These are phyloP conservation scores for Isichthys henryi DNA, from an alignment of 2,113 vertebrate species.

Conservation along the genomic window DNA sequence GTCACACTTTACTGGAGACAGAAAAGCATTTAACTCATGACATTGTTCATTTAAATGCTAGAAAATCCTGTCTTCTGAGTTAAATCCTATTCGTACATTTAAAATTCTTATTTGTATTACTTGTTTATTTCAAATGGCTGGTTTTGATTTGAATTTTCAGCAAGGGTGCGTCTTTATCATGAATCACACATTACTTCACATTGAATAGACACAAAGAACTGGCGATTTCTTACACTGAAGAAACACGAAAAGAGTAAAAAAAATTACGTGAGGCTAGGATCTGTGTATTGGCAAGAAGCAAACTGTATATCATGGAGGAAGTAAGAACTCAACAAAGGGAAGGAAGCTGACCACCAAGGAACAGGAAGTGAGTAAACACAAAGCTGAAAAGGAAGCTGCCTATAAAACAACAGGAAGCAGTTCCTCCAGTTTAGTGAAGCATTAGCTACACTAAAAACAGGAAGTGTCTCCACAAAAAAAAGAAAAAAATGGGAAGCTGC, in stretches of 20 bases:
- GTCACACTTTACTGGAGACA: background rate
- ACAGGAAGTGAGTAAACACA: background rate
- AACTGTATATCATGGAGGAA: background rate
- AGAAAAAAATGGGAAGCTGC: background rate
- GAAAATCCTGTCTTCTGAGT: background rate
- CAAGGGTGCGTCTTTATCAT: background rate
- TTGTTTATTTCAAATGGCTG: background rate
- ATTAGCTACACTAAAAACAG: background rate
- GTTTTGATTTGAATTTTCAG: slow-evolving; percentile 1
- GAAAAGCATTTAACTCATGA: background rate
- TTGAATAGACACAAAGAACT: background rate
- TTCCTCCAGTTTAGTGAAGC: background rate
- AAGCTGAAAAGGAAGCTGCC: background rate
- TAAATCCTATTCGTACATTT: background rate
- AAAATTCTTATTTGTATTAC: background rate
- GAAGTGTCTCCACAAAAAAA: background rate
- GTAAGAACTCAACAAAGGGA: background rate
- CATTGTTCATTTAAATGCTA: background rate
- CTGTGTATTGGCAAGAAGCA: background rate
- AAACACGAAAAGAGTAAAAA: background rate
- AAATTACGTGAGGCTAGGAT: background rate
- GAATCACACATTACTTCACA: slow-evolving; percentile 1
- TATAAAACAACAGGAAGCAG: background rate
- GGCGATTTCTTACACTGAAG: background rate
- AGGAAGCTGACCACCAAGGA: background rate